A percentile compares a stretch with the other conserved stretches of the same genome.
These are phyloP conservation scores for Panulirus ornatus DNA, from an alignment of 1,140 invertebrate genomes.

Conservation along the genomic window DNA sequence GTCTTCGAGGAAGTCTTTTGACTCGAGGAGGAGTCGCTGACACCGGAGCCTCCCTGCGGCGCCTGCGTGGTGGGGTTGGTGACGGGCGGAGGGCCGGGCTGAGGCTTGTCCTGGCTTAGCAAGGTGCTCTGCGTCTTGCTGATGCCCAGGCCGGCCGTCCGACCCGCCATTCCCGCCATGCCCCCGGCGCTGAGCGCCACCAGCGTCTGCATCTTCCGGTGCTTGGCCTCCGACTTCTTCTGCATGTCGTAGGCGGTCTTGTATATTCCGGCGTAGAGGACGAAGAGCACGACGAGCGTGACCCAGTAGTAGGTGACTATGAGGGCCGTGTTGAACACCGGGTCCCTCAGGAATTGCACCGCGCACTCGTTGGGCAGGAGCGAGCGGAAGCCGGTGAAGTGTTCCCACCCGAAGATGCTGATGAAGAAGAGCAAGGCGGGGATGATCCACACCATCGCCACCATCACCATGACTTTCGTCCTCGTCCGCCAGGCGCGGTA, in stretches of 20 bases:
- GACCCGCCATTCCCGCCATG: conserved; percentile 92
- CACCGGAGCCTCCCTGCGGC: conserved; percentile 58
- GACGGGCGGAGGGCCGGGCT: conserved; percentile 58
- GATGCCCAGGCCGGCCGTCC: conserved; percentile 90
- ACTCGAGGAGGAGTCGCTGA: conserved; percentile 80
- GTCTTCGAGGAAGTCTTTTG: conserved; percentile 83
- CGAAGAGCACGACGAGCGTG: conserved; percentile 94
- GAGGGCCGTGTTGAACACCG: conserved; percentile 96
- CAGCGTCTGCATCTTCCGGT: conserved; percentile 96
- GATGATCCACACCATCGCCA: conserved; percentile 94
- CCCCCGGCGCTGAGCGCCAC: conserved; percentile 89
- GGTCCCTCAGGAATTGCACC: conserved; percentile 98
- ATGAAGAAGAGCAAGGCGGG: conserved; percentile 98
- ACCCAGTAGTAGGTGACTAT: conserved; percentile 99
- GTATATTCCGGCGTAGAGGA: conserved; percentile 98
- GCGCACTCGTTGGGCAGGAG: conserved; percentile 93
- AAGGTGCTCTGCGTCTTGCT: conserved; percentile 82
- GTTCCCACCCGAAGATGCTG: conserved; percentile 99
- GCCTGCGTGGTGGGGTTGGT: conserved; percentile 42
- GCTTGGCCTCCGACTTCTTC: conserved; percentile 96
- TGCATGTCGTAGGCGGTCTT: conserved; percentile 99
- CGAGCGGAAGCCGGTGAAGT: conserved; percentile 89
- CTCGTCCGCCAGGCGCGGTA: conserved; percentile 98
- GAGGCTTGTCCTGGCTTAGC: conserved; percentile 68
- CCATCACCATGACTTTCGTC: conserved; percentile 91